These are phyloP conservation scores for Prosopocoilus inquinatus DNA, from an alignment of 2,888 invertebrate species.

Conservation along the genomic window DNA sequence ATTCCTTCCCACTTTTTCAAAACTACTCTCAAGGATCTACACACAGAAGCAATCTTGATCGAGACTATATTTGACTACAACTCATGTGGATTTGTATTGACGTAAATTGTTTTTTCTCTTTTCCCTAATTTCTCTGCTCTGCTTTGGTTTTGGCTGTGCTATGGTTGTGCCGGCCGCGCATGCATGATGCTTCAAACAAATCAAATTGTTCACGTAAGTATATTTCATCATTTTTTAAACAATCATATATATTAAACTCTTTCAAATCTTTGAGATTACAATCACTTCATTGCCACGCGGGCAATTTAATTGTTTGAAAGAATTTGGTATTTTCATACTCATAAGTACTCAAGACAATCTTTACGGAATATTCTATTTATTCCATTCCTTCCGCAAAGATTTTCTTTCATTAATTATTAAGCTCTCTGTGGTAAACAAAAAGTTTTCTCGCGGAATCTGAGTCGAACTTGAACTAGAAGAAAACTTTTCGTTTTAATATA, in stretches of 20 bases:
- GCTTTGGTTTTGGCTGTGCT: slow-evolving; percentile 72
- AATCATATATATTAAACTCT: neutral
- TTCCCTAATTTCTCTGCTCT: slow-evolving; percentile 79
- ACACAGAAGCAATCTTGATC: slow-evolving; percentile 48
- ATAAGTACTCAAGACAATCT: no score
- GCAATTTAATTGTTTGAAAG: no score
- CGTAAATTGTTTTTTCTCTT: slow-evolving; percentile 71
- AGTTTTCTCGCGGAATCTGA: no score
- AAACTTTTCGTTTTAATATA: no score
- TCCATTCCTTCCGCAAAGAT: no score
- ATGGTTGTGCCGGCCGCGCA: slow-evolving; percentile 78
- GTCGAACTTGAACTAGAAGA: no score
- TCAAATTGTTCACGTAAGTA: slow-evolving; percentile 74
- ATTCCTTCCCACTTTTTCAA: slow-evolving; percentile 2
- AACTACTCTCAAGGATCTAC: slow-evolving; percentile 28
- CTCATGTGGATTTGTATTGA: slow-evolving; percentile 58
- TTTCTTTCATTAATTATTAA: no score
- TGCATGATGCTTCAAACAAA: slow-evolving; percentile 74
- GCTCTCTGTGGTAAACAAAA: no score
- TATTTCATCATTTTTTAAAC: slow-evolving; percentile 31
- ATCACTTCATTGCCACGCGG: no score
- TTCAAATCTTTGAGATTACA: neutral
- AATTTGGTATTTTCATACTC: no score
- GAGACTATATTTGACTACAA: slow-evolving; percentile 40
- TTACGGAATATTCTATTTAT: no score